Base-by-base conservation (phyloP, 2,888 invertebrate genomes). In the Asteroscopus sphinx region DNA sequence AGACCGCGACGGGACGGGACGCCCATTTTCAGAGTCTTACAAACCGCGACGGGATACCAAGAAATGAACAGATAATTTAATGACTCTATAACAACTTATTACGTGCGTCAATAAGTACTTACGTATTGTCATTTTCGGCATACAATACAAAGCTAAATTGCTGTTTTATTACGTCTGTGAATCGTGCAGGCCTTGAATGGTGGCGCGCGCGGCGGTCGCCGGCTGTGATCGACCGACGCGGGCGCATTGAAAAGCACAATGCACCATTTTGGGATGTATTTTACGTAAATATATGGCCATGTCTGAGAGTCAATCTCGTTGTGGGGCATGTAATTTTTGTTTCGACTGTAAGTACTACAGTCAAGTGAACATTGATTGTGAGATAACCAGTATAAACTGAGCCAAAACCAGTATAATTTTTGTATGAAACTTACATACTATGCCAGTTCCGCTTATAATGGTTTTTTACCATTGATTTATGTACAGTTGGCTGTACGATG, bases 241-340 rank as follows among this genome's bases (percentile, higher is more conserved):
- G 75, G 70, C 70, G 68, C 75, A 79, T 79, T 71, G 71, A 70
- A 63, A 63, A 71, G 64, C 56, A 80, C 79, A 81, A 80, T 82
- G 73, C 71, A 68, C 65, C 67, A 65, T 76, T 80, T 80, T 70
- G 54, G 66, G 47, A 60, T 35, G 57, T 65, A 63, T 63, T 70
- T 68, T 68, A 74, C 71, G 45, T 68, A 55, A 53, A 65, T 57
- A 36, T 59, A 69, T 73, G 64, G 56, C 16, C 45, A 49, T 47
- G 71, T 46, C 55, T 58, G 59, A 30, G 9, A 64, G 62, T 56
- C 58, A 64, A 56, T 60, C 44, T 60, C 28, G 42, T 47, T 67
- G 28, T 37, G 17, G 4, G 12, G 49, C 30, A 44, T 25, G 44
- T 36, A 36, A 49, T 45, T 57, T 63, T 63, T 49, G 25, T 15